These are phyloP conservation scores for Gila robusta DNA, from an alignment of 2,797 vertebrate genomes.

Conservation along the genomic window DNA sequence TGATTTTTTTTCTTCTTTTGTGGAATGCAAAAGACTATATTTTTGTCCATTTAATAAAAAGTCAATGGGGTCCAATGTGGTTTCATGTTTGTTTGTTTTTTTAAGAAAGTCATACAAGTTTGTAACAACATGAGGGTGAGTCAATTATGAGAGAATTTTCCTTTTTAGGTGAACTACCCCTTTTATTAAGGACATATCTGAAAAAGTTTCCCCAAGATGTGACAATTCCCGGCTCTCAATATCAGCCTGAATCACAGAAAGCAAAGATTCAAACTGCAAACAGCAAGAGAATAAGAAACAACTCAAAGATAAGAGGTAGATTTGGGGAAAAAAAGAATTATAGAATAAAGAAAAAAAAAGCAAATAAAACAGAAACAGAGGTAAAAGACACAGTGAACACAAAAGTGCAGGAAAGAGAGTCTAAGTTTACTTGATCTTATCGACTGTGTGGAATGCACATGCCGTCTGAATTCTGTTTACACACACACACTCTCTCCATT, in stretches of 20 bases:
- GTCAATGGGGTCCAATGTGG: not conserved
- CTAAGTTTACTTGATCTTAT: conserved; percentile 40
- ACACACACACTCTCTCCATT: conserved; percentile 51
- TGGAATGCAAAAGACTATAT: not conserved
- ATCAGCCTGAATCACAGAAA: not conserved
- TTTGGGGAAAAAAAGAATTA: not conserved
- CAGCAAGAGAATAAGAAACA: not conserved
- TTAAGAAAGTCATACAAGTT: not conserved
- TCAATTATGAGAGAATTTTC: not conserved
- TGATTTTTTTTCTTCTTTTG: not conserved
- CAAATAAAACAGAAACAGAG: conserved; percentile 8
- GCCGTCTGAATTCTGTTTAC: conserved; percentile 38
- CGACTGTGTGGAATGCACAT: conserved; percentile 27
- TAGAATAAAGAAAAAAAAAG: not conserved
- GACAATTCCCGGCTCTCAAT: not conserved
- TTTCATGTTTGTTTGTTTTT: not conserved
- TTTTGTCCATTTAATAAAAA: not conserved
- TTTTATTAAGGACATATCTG: not conserved
- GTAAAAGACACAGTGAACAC: not conserved
- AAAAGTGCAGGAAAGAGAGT: conserved; percentile 25
- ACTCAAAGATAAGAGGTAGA: not conserved
- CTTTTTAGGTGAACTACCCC: not conserved
- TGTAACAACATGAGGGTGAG: not conserved
- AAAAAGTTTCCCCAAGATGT: not conserved
- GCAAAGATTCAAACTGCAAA: not conserved